Evolutionary conservation across 2,797 vertebrate genomes (phyloP).

Genomic region (Myotis pilosus): DNA sequence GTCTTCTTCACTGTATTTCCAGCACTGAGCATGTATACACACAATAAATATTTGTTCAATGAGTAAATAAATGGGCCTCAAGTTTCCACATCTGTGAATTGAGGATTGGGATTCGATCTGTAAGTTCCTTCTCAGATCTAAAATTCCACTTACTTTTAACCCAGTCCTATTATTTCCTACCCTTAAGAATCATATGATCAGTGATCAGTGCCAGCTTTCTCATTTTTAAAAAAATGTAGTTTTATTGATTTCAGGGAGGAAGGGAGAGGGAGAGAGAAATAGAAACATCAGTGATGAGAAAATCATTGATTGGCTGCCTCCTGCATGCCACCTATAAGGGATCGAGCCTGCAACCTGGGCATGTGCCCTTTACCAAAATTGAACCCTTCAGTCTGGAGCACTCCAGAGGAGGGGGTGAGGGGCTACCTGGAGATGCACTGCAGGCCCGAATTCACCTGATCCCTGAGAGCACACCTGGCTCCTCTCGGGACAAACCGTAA

Average conservation of each 20-base stretch:
- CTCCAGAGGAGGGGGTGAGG: not conserved
- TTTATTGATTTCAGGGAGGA: too few species aligned
- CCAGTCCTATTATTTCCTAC: not conserved
- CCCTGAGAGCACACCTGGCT: not conserved
- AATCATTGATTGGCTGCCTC: too few species aligned
- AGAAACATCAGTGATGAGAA: too few species aligned
- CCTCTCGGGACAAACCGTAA: not conserved
- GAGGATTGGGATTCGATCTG: constrained; percentile 3
- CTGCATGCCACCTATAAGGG: too few species aligned
- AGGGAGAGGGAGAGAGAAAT: too few species aligned
- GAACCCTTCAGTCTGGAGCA: not conserved
- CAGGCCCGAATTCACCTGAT: not conserved
- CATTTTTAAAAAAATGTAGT: not conserved
- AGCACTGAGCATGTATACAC: not conserved
- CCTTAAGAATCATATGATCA: not conserved
- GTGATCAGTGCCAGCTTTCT: not conserved
- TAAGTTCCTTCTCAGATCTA: constrained; percentile 23
- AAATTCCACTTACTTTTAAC: constrained; percentile 18
- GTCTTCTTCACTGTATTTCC: constrained; percentile 12
- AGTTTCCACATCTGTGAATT: constrained; percentile 22
- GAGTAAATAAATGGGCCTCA: constrained; percentile 6
- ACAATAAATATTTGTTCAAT: constrained; percentile 47
- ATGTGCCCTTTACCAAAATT: too few species aligned
- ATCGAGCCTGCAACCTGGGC: too few species aligned
- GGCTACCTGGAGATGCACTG: not conserved